Conservation (phyloP, 2,888 invertebrate species). For the Amiota minor region DNA sequence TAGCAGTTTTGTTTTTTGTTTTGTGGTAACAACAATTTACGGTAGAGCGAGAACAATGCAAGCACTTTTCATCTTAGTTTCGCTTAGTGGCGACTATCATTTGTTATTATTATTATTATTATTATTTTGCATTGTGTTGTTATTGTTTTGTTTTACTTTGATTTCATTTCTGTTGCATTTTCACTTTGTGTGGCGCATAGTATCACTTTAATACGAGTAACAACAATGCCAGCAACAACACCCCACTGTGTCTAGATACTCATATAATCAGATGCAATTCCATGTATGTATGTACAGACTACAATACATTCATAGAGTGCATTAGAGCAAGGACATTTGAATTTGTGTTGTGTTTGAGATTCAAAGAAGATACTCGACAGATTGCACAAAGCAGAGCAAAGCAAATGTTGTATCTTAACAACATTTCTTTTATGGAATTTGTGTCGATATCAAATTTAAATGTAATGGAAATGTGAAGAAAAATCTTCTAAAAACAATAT, state of each 20-base stretch:
- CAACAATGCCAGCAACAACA: slow-evolving; percentile 16
- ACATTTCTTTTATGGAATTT: too few relatives aligned
- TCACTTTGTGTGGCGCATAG: slow-evolving; percentile 28
- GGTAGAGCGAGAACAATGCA: slow-evolving; percentile 3
- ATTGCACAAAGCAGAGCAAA: too few relatives aligned
- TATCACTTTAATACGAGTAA: slow-evolving; percentile 26
- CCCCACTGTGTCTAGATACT: neutral
- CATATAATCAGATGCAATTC: too few relatives aligned
- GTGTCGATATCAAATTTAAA: too few relatives aligned
- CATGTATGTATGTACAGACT: too few relatives aligned
- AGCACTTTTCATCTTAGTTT: neutral
- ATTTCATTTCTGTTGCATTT: slow-evolving; percentile 37
- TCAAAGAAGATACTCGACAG: too few relatives aligned
- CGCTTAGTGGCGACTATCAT: neutral
- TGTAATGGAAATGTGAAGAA: too few relatives aligned
- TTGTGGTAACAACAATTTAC: neutral
- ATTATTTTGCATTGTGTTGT: neutral
- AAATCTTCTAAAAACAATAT: too few relatives aligned
- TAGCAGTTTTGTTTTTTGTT: neutral
- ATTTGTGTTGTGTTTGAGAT: too few relatives aligned
- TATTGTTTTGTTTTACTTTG: slow-evolving; percentile 3
- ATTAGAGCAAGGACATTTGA: too few relatives aligned
- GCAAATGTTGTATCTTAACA: too few relatives aligned
- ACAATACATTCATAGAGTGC: too few relatives aligned
- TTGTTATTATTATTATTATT: slow-evolving; percentile 3